phyloP scores from a whole-genome alignment of 35 echinoderm and acorn worm genomes.

The Anneissia japonica region DNA sequence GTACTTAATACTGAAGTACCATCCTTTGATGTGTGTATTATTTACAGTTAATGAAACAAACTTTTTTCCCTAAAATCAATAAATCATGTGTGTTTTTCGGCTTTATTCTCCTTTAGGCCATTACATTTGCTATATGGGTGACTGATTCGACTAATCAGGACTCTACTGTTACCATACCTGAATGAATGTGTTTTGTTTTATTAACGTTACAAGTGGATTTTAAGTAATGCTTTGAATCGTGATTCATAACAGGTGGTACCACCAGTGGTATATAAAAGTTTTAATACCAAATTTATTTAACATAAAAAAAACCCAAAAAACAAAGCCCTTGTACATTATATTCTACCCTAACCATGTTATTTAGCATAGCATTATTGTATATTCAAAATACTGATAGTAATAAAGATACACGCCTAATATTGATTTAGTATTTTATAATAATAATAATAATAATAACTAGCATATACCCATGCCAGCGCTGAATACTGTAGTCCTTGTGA shows the following conservation, averaged over 20 bases:
- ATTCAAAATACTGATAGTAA: no score
- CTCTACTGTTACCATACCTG: not conserved
- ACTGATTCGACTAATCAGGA: not conserved
- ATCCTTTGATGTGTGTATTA: slow-evolving; percentile 1
- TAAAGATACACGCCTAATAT: no score
- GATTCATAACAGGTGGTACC: not conserved
- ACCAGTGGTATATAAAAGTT: no score
- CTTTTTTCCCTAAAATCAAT: not conserved
- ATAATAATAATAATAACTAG: no score
- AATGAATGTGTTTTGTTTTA: not conserved
- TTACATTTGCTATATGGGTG: not conserved
- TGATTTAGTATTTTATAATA: no score
- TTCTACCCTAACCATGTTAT: no score
- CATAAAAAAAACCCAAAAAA: no score
- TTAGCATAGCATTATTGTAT: no score
- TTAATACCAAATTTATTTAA: not conserved
- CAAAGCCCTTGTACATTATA: no score
- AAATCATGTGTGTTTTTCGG: not conserved
- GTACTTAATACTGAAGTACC: not conserved
- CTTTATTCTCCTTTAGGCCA: not conserved
- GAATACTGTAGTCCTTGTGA: no score
- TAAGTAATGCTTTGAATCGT: not conserved
- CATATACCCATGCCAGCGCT: no score
- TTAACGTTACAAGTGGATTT: not conserved
- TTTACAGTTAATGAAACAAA: not conserved